Percentiles rank a stretch among this genome's conserved stretches.
Evolutionary conservation across 2,797 vertebrate genomes (phyloP).

Genomic region (Pseudocheirus occidentalis): DNA sequence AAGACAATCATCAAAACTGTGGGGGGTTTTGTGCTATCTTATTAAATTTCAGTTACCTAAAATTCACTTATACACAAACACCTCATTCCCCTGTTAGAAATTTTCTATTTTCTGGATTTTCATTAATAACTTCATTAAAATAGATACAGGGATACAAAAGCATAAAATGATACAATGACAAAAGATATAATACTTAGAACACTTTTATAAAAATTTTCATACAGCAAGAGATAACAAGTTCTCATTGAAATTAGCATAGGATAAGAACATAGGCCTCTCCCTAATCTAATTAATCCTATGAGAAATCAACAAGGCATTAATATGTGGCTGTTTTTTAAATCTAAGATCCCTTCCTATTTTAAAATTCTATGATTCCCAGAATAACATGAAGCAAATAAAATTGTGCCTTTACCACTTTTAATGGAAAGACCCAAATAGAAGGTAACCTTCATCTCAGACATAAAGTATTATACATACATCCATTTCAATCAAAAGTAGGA

Average conservation of each 20-base stretch:
- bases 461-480: not conserved
- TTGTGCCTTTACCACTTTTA: not conserved
- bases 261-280: slow-evolving; percentile 7
- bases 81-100: not conserved
- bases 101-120: slow-evolving; percentile 35
- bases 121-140: slow-evolving; percentile 36
- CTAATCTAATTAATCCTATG: not conserved
- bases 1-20: not conserved
- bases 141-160: not conserved
- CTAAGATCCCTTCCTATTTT: not conserved
- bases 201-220: slow-evolving; percentile 22
- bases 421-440: slow-evolving; percentile 7
- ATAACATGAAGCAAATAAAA: slow-evolving; percentile 15
- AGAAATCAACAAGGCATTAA: not conserved
- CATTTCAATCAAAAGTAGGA: slow-evolving; percentile 43
- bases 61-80: slow-evolving; percentile 15
- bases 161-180: not conserved
- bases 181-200: slow-evolving; percentile 7
- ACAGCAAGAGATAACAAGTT: slow-evolving; percentile 11
- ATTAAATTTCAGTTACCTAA: slow-evolving; percentile 31
- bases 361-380: slow-evolving; percentile 20
- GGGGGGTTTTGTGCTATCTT: not conserved
- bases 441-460: slow-evolving; percentile 32
- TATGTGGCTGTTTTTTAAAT: not conserved
- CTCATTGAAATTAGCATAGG: slow-evolving; percentile 1